Conservation (phyloP, 2,888 invertebrate genomes). For the Eledone cirrhosa region DNA sequence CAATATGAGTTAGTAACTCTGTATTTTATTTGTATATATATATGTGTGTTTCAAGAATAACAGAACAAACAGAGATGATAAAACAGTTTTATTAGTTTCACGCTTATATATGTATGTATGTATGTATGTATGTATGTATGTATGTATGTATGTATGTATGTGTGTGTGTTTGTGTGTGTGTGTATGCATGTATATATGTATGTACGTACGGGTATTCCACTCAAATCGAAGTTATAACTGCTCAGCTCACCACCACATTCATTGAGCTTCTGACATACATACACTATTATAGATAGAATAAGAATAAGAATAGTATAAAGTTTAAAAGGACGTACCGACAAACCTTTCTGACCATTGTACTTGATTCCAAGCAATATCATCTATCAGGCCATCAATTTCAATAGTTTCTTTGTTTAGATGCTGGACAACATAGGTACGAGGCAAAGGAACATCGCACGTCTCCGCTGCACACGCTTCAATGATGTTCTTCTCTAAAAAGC, state of each 20-base stretch:
- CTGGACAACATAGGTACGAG: conserved; percentile 48
- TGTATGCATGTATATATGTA: neutral
- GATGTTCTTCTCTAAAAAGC: conserved; percentile 21
- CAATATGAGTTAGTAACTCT: too few species aligned
- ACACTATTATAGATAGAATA: neutral
- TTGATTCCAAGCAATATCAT: conserved; percentile 53
- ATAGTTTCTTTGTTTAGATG: conserved; percentile 45
- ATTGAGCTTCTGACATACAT: too few species aligned
- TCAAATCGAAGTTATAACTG: too few species aligned
- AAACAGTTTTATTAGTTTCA: too few species aligned
- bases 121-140: too few species aligned
- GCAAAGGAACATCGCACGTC: conserved; percentile 43
- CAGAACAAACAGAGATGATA: too few species aligned
- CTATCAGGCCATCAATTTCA: conserved; percentile 49
- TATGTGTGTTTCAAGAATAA: too few species aligned
- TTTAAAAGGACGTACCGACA: conserved; percentile 37
- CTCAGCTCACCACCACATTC: too few species aligned
- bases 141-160: too few species aligned
- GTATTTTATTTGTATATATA: too few species aligned
- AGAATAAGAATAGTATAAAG: neutral
- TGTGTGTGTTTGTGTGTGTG: neutral
- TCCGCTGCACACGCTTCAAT: conserved; percentile 36
- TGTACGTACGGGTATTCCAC: too few species aligned
- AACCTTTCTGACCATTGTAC: conserved; percentile 47
- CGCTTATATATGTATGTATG: too few species aligned